Evolutionary conservation across 2,888 invertebrate species (phyloP), one percentile per base, ranked within the genome.

Genomic region (Ennomos fuscantarius): DNA sequence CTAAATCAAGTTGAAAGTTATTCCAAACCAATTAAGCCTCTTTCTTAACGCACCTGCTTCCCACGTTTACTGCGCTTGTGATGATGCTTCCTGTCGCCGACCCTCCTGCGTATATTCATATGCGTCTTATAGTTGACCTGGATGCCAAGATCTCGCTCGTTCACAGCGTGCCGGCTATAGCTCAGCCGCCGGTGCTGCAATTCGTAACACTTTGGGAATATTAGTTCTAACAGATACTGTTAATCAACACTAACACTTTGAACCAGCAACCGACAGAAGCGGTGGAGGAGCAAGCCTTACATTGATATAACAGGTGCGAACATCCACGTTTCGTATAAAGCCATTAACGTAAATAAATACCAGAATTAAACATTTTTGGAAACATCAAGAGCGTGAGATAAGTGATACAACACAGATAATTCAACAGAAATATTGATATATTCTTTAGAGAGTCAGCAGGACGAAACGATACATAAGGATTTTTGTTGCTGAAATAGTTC

Each of bases 81-180:
- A 69, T 95, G 95, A 82, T 96, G 95, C 79, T 96, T 96, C 73
- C 96, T 95, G 81, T 97, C 97, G 64, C 97, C 97, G 53, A 97
- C 96, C 85, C 98, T 93, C 44, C 97, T 94, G 54, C 97, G 93
- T 81, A 97, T 97, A 81, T 97, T 97, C 95, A 97, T 96, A 86
- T 97, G 97, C 88, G 97, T 96, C 86, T 96, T 96, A 87, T 98
- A 97, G 93, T 96, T 97, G 62, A 95, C 94, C 93, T 96, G 97
- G 37, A 96, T 97, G 56, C 96, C 95, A 66, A 97, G 93, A 89
- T 98, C 97, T 59, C 96, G 93, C 82, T 98, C 97, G 82, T 97
- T 96, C 49, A 98, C 97, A 37, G 97, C 97, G 82, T 98, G 97
- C 51, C 97, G 94, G 82, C 97, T 97, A 93, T 98, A 98, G 89